Conservation (phyloP, 2,888 invertebrate genomes). For the Lasioglossum villosulum region DNA sequence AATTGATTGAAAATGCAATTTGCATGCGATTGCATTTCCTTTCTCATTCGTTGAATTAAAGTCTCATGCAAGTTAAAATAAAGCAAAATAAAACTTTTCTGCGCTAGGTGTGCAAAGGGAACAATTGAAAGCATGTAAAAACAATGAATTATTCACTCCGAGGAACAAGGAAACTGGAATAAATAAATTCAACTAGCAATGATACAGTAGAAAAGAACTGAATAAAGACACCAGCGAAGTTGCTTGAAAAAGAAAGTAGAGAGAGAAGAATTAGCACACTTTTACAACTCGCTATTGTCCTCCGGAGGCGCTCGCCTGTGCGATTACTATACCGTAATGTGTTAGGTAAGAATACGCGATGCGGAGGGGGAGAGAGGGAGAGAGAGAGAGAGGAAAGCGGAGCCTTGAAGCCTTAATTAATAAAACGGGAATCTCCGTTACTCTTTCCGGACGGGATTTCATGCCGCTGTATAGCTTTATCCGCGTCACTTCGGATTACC, state of each 20-base stretch:
- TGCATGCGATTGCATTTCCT: no score
- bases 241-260: background rate
- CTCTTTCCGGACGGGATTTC: slow-evolving; percentile 23
- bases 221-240: background rate
- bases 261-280: background rate
- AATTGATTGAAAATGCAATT: no score
- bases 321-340: background rate
- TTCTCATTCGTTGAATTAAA: no score
- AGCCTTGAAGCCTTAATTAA: slow-evolving; percentile 16
- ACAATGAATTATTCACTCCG: no score
- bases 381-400: background rate
- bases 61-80: no score
- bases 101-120: no score
- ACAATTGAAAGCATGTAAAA: no score
- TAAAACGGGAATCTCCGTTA: slow-evolving; percentile 24
- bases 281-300: background rate
- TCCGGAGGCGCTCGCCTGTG: background rate
- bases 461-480: slow-evolving; percentile 22
- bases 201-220: no score
- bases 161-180: background rate
- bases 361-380: accelerated
- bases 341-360: background rate
- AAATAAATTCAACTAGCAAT: background rate
- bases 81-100: no score
- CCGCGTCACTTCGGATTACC: slow-evolving; percentile 36